Base-by-base conservation (phyloP, 1,140 invertebrate genomes). In the Lordiphosa clarofinis region DNA sequence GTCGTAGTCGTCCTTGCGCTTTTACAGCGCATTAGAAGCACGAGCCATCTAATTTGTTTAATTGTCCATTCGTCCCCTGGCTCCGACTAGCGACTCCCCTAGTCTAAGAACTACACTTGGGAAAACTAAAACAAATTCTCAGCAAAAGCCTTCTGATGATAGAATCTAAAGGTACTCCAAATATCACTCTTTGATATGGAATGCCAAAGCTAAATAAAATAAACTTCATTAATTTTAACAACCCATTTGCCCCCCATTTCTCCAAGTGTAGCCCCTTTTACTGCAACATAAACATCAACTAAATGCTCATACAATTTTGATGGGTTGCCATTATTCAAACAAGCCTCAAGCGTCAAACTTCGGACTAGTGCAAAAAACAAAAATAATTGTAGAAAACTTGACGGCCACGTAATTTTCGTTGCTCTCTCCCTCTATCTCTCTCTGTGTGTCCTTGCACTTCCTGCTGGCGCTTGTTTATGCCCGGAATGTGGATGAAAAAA, bases 241-340 rank as follows among this genome's bases (percentile, higher is more conserved):
- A 21, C 21, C 21, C 21, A 21, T 28, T 28, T 28, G 4, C 11
- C 9, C 11, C 13, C 10, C 3, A 36, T 19, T 46, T 12, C 11
- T 28, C 12, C 11, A 3, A 24, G 33, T 15, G 12, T 50, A 12
- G 12, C 15, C 42, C 31, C 28, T 15, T 35, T 42, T 7, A 2
- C 47, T 72, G 47, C 52, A 69, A 68, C 74, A 78, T 73, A 72
- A 72, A 61, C 69, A 81, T 81, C 75, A 81, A 76, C 76, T 81
- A 81, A 82, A 82, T 71, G 78, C 78, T 72, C 78, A 82, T 82
- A 76, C 79, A 82, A 73, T 72, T 82, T 75, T 84, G 78, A 82
- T 76, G 68, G 67, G 59, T 56, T 55, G 72, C 78, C 76, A 82
- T 82, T 82, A 76, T 82, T 82, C 84, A 84, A 84, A 82, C 67